These are phyloP conservation scores for Pollachius pollachius DNA, from an alignment of 2,113 vertebrate genomes.

Conservation along the genomic window DNA sequence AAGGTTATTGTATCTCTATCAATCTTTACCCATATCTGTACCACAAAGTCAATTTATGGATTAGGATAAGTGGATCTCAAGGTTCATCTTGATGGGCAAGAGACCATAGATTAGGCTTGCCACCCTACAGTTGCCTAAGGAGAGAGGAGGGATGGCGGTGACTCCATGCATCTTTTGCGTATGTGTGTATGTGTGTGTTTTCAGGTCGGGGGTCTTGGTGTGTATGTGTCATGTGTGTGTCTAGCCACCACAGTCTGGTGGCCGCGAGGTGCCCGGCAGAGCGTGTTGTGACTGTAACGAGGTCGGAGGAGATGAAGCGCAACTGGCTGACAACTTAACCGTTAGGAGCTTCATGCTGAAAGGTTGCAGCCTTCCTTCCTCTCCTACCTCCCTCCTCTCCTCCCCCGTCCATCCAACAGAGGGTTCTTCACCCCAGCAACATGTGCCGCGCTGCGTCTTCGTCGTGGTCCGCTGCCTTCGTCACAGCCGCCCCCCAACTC, in stretches of 20 bases:
- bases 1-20: no score
- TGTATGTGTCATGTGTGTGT: neutral
- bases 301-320: slow-evolving; percentile 45
- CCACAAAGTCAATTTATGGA: no score
- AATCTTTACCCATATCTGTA: no score
- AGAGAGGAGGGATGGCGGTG: no score
- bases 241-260: slow-evolving; percentile 30
- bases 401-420: slow-evolving; percentile 3
- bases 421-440: slow-evolving; percentile 29
- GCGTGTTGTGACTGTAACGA: slow-evolving; percentile 26
- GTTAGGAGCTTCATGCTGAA: slow-evolving; percentile 24
- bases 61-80: no score
- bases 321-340: slow-evolving; percentile 35
- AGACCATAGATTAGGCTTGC: no score
- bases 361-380: slow-evolving; percentile 38
- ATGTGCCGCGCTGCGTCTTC: slow-evolving; percentile 21
- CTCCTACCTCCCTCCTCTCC: neutral
- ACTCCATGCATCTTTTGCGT: no score
- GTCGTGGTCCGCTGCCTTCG: slow-evolving; percentile 26
- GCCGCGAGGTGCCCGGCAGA: slow-evolving; percentile 42
- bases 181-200: no score
- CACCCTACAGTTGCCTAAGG: no score
- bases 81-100: no score
- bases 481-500: neutral
- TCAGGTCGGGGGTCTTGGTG: neutral